Percentiles rank a stretch among this genome's conserved stretches.
phyloP scores from a whole-genome alignment of 1,140 invertebrate genomes.

The Tetramorium simillimum region DNA sequence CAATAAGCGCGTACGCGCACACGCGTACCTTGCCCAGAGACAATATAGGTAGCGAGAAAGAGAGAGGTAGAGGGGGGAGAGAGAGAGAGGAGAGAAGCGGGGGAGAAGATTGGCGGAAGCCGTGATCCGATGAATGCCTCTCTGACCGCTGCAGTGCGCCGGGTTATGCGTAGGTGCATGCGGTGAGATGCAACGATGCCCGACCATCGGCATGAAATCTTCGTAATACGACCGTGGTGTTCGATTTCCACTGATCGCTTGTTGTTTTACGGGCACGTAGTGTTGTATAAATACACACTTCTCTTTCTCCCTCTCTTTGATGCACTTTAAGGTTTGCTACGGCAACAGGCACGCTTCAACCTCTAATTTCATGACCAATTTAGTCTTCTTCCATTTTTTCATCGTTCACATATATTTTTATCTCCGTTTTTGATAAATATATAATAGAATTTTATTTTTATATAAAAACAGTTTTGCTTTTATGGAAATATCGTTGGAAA shows the following conservation, averaged over 20 bases:
- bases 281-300: neutral
- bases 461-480: neutral
- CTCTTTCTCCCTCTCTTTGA: neutral
- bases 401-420: neutral
- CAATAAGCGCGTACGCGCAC: conserved; percentile 28
- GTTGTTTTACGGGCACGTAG: neutral
- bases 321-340: neutral
- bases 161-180: conserved; percentile 44
- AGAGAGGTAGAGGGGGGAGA: neutral
- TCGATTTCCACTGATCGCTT: conserved; percentile 2
- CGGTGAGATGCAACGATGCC: conserved; percentile 30
- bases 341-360: neutral
- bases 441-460: neutral
- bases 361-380: conserved; percentile 5
- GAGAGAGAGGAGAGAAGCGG: neutral
- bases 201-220: conserved; percentile 35
- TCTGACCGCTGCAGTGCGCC: conserved; percentile 27
- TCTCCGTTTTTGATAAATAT: neutral
- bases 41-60: neutral
- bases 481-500: neutral
- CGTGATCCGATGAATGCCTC: conserved; percentile 52
- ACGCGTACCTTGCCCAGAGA: neutral
- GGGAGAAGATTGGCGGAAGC: conserved; percentile 32
- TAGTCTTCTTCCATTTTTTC: neutral
- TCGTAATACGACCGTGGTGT: neutral